Evolutionary conservation across 2,797 vertebrate species (phyloP).

Genomic region (Intellagama lesueurii): DNA sequence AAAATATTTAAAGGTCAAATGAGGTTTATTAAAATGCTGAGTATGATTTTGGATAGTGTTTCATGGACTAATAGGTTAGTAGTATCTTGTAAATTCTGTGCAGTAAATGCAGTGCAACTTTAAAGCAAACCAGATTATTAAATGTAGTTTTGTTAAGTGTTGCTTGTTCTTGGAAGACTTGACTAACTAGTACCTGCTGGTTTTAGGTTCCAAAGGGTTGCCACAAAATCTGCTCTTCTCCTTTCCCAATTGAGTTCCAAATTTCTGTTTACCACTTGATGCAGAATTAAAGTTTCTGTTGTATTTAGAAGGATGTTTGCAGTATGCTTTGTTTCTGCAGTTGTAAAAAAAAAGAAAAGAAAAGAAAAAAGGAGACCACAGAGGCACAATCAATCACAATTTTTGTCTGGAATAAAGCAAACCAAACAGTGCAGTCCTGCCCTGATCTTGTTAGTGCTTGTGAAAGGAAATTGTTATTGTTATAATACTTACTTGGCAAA

Average conservation of each 20-base stretch:
- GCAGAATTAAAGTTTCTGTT: not conserved
- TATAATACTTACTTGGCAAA: not conserved
- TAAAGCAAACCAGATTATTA: rapidly evolving
- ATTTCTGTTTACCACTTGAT: not conserved
- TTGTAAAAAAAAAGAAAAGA: not conserved
- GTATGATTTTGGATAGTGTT: rapidly evolving
- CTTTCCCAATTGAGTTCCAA: not conserved
- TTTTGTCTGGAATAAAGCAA: not conserved
- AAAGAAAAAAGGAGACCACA: not conserved
- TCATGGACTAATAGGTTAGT: rapidly evolving
- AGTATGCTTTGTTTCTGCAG: not conserved
- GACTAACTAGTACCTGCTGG: not conserved
- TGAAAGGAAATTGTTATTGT: not conserved
- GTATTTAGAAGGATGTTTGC: conserved; percentile 1
- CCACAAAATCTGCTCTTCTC: not conserved
- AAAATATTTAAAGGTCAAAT: not conserved
- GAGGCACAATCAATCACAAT: not conserved
- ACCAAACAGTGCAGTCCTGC: not conserved
- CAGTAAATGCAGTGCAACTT: rapidly evolving
- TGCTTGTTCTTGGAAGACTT: rapidly evolving
- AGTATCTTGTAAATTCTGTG: conserved; percentile 2
- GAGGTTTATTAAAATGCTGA: not conserved
- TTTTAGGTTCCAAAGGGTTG: not conserved
- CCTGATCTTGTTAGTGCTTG: not conserved
- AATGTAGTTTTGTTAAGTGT: rapidly evolving